Percentiles rank a stretch among this genome's conserved stretches.
These are phyloP conservation scores for Motacilla tschutschensis DNA, from an alignment of 2,113 vertebrate species.

Conservation along the genomic window DNA sequence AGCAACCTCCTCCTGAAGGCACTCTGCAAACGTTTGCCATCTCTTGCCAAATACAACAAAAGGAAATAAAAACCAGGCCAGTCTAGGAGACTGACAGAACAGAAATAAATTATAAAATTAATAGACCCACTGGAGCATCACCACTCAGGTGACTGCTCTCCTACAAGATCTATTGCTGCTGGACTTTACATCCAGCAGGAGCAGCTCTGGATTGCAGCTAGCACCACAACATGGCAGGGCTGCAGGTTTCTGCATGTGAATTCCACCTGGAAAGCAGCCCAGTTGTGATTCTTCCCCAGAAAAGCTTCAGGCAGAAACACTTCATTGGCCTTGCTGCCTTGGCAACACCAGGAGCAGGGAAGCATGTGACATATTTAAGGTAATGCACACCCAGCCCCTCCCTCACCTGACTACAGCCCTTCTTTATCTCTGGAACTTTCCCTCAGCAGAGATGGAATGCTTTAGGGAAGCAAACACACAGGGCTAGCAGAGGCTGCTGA, in stretches of 20 bases:
- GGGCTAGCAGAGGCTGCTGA: not conserved
- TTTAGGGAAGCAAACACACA: not conserved
- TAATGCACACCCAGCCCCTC: constrained; percentile 5
- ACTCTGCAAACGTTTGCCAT: not conserved
- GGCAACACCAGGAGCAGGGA: constrained; percentile 27
- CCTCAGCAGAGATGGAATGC: not conserved
- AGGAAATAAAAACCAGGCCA: not conserved
- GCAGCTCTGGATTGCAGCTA: not conserved
- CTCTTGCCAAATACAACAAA: constrained; percentile 12
- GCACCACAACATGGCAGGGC: not conserved
- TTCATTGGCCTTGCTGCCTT: constrained; percentile 42
- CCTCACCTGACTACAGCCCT: constrained; percentile 52
- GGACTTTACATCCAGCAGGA: not conserved
- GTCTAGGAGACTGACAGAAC: constrained; percentile 11
- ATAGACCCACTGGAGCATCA: not conserved
- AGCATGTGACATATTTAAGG: constrained; percentile 47
- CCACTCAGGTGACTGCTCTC: not conserved
- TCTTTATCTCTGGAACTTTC: not conserved
- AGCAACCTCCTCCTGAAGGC: not conserved
- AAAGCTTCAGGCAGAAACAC: constrained; percentile 34
- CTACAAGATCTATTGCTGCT: not conserved
- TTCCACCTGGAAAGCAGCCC: constrained; percentile 38
- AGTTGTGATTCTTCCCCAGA: constrained; percentile 16
- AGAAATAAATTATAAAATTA: constrained; percentile 17
- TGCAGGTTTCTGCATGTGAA: constrained; percentile 35